These are phyloP conservation scores for Paedocypris micromegethes DNA, from an alignment of 2,797 vertebrate species.

Conservation along the genomic window DNA sequence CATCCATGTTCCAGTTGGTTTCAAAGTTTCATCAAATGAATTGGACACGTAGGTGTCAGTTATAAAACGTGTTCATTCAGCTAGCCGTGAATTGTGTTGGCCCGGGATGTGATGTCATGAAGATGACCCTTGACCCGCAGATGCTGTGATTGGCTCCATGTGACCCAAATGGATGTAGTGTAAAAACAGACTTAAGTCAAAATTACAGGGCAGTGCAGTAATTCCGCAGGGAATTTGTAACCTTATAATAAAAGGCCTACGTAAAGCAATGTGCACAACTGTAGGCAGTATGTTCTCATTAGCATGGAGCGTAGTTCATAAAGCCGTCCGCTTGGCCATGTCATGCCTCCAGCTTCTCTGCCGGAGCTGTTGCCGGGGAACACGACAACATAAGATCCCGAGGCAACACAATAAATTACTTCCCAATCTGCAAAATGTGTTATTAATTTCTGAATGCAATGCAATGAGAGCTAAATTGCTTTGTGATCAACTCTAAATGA, in stretches of 20 bases:
- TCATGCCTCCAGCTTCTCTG: slow-evolving; percentile 26
- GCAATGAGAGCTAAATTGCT: slow-evolving; percentile 24
- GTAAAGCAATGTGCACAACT: background rate
- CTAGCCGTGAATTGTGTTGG: too few species aligned
- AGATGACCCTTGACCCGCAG: too few species aligned
- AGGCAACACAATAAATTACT: slow-evolving; percentile 1
- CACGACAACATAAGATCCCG: slow-evolving; percentile 5
- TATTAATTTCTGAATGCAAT: slow-evolving; percentile 24
- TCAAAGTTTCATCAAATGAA: too few species aligned
- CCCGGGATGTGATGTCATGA: too few species aligned
- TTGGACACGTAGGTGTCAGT: too few species aligned
- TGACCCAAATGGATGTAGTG: too few species aligned
- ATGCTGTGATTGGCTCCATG: too few species aligned
- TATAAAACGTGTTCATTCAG: too few species aligned
- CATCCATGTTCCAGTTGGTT: too few species aligned
- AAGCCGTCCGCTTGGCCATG: slow-evolving; percentile 39
- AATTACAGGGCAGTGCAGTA: background rate
- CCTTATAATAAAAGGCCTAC: background rate
- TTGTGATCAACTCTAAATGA: slow-evolving; percentile 13
- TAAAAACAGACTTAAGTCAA: too few species aligned
- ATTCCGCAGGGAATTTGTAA: background rate
- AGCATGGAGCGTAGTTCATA: slow-evolving; percentile 34
- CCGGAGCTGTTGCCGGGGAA: slow-evolving; percentile 37
- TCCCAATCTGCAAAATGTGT: slow-evolving; percentile 8
- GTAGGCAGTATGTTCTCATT: slow-evolving; percentile 38